Evolutionary conservation across 2,113 vertebrate genomes (phyloP).

Genomic region (Camelus bactrianus): DNA sequence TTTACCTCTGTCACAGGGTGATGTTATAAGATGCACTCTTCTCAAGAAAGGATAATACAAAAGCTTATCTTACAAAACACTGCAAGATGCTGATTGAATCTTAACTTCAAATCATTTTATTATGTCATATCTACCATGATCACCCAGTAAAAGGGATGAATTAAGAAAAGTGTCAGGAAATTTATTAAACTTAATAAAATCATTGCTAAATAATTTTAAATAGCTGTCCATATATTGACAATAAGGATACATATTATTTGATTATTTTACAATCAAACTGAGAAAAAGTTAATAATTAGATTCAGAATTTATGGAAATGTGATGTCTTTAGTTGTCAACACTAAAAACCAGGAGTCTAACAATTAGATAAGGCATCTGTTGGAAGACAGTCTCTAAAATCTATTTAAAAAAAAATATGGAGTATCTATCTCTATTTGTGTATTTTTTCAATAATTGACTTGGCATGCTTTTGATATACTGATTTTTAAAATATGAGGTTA

Average conservation of each 20-base stretch:
- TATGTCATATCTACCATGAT: not conserved
- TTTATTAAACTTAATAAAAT: not conserved
- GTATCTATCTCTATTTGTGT: not conserved
- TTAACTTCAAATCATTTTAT: not conserved
- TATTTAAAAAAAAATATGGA: not conserved
- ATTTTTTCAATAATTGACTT: not conserved
- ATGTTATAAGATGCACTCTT: not conserved
- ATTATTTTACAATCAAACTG: not conserved
- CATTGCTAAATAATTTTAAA: not conserved
- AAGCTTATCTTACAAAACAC: conserved; percentile 34
- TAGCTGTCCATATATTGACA: not conserved
- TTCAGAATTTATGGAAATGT: not conserved
- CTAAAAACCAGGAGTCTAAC: not conserved
- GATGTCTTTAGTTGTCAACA: not conserved
- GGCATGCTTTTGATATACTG: not conserved
- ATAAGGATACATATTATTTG: not conserved
- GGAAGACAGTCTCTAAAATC: not conserved
- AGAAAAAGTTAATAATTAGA: not conserved
- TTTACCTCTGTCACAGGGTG: conserved; percentile 48
- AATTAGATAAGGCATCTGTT: not conserved
- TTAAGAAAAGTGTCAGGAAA: not conserved
- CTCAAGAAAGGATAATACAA: conserved; percentile 19
- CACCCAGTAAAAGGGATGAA: not conserved
- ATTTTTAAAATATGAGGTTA: not conserved
- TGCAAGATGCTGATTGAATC: conserved; percentile 42